Percentiles rank a stretch among this genome's conserved stretches.
phyloP scores from a whole-genome alignment of 1,140 invertebrate species.

The Dreissena polymorpha region DNA sequence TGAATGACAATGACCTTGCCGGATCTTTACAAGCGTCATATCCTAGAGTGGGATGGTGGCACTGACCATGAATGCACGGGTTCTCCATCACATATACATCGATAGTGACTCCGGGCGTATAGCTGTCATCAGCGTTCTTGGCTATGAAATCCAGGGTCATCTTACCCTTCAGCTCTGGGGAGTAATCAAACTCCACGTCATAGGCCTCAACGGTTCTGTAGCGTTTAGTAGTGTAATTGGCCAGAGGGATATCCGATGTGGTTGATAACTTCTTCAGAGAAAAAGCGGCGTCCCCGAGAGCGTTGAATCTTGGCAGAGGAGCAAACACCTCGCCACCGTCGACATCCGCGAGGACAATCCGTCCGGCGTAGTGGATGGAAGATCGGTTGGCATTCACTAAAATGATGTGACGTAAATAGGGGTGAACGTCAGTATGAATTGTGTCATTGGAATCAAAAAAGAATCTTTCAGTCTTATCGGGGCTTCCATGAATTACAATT shows the following conservation, averaged over 20 bases:
- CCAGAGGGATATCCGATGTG: not conserved
- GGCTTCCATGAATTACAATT: not conserved
- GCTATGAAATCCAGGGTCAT: constrained; percentile 25
- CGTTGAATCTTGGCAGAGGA: not conserved
- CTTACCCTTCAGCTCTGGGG: not conserved
- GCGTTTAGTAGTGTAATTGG: constrained; percentile 8
- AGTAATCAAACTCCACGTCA: not conserved
- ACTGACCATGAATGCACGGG: constrained; percentile 50
- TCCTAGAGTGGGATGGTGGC: not conserved
- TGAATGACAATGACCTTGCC: constrained; percentile 27
- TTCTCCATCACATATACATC: constrained; percentile 34
- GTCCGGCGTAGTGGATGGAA: constrained; percentile 5
- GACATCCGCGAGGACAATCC: constrained; percentile 29
- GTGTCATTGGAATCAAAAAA: constrained; percentile 20
- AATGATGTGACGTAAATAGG: not conserved
- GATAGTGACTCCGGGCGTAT: constrained; percentile 25
- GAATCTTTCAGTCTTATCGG: constrained; percentile 18
- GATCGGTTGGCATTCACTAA: constrained; percentile 19
- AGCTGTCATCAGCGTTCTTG: not conserved
- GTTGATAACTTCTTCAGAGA: not conserved
- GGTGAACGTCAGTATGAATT: not conserved
- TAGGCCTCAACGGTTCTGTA: constrained; percentile 6
- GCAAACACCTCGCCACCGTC: constrained; percentile 24
- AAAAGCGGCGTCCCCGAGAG: constrained; percentile 17
- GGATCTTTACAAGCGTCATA: constrained; percentile 15